Conservation (phyloP, 2,113 vertebrate genomes). For the Barnardius zonarius region DNA sequence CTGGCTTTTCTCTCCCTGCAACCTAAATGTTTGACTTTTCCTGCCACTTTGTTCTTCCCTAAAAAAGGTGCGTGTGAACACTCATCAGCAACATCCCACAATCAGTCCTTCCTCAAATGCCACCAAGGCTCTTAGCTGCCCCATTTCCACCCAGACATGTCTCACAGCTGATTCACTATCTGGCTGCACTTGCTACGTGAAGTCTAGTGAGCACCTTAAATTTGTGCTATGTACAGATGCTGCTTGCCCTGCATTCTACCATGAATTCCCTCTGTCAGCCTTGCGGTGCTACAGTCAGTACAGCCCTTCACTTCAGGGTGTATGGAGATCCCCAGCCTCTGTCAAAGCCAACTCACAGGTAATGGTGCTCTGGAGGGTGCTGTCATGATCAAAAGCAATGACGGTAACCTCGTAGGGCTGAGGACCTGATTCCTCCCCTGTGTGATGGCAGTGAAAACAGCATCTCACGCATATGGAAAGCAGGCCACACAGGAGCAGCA, state of each 20-base stretch:
- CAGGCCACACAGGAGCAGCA: conserved; percentile 75
- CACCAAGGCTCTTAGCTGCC: neutral
- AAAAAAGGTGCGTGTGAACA: neutral
- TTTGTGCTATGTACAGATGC: neutral
- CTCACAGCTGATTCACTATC: neutral
- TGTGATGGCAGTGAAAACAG: conserved; percentile 60
- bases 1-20: neutral
- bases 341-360: conserved; percentile 71
- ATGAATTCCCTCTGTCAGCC: neutral
- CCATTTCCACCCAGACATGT: neutral
- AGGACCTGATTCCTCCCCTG: conserved; percentile 32
- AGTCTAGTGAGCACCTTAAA: neutral
- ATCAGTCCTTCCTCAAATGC: neutral
- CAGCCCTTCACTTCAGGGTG: accelerated
- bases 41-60: neutral
- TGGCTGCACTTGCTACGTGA: neutral
- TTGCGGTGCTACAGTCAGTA: neutral
- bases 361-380: conserved; percentile 78
- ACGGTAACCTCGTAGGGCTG: conserved; percentile 77
- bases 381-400: conserved; percentile 80
- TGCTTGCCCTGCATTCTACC: accelerated
- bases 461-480: conserved; percentile 70
- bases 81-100: neutral
- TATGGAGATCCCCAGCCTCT: neutral
- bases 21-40: neutral